Evolutionary conservation across 2,113 vertebrate genomes (phyloP), one percentile per base, ranked within the genome.

Genomic region (Origma solitaria): DNA sequence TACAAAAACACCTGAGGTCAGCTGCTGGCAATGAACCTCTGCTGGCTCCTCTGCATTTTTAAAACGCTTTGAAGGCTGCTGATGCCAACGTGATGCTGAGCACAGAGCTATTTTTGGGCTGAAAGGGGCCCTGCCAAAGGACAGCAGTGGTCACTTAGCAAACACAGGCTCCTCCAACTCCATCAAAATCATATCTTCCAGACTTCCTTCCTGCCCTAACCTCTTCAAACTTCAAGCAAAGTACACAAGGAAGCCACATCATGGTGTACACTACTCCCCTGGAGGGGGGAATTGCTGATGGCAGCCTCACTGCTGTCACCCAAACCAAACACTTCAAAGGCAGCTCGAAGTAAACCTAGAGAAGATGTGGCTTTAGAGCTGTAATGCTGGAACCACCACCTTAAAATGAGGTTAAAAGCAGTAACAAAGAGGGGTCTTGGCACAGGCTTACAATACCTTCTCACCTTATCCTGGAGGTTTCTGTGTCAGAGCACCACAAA

Each of bases 261-360:
- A 11, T 0, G 0, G 30, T 13, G 4, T 50, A 8, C 12, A 6
- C 3, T 53, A 9, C 4, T 56, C 31, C 40, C 14, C 58, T 68
- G 33, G n/a, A 85, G 62, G 35, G 68, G 35, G 33, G 27, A 58
- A 62, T 7, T 53, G 15, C 50, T 54, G 54, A 38, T 17, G 30
- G 38, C 18, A 45, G 25, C 37, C 69, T 76, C 37, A 4, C 40
- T 13, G 9, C 21, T 80, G 40, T 22, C 57, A 71, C 33, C 8
- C 31, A 78, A 57, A 31, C 4, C 13, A 51, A 31, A 33, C 3
- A 11, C 47, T 73, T 47, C 27, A 44, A 68, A 68, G 15, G 38
- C 49, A 69, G 18, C 66, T 88, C 51, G 35, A 53, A 72, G 22
- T 47, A 62, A 62, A 68, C 17, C 23, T 40, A 49, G 53, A 56